Conservation (phyloP, 1,140 invertebrate species). For the Dinothrombium tinctorium region DNA sequence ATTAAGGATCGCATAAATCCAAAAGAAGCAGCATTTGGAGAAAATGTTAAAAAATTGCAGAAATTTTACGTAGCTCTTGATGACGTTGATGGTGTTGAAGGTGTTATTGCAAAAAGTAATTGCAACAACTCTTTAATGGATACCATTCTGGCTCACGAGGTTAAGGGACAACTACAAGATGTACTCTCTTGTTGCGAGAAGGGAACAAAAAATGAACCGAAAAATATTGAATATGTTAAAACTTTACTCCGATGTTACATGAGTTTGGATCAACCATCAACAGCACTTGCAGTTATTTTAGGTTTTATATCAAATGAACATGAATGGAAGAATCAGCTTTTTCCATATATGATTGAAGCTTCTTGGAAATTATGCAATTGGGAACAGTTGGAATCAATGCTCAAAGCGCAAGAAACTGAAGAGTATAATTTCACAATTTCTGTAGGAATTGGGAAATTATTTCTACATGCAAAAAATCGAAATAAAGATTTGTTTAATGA, state of each 20-base stretch:
- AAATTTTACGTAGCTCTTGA: slow-evolving; percentile 30
- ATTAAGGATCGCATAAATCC: not conserved
- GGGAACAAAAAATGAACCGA: slow-evolving; percentile 20
- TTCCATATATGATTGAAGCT: slow-evolving; percentile 40
- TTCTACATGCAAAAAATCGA: not conserved
- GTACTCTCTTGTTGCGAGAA: slow-evolving; percentile 31
- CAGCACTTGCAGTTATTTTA: slow-evolving; percentile 21
- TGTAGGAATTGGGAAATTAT: not conserved
- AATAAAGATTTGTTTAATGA: slow-evolving; percentile 17
- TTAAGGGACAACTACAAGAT: slow-evolving; percentile 27
- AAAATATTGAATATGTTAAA: slow-evolving; percentile 21
- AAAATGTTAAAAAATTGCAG: slow-evolving; percentile 18
- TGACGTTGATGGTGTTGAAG: slow-evolving; percentile 32
- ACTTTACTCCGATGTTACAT: slow-evolving; percentile 27
- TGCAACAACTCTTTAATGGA: slow-evolving; percentile 24
- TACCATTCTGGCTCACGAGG: slow-evolving; percentile 27
- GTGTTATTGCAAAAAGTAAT: slow-evolving; percentile 25
- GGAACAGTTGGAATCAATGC: slow-evolving; percentile 34
- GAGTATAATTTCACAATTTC: not conserved
- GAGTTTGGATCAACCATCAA: slow-evolving; percentile 26
- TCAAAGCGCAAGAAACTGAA: not conserved
- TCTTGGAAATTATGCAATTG: slow-evolving; percentile 65
- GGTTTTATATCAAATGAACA: slow-evolving; percentile 13
- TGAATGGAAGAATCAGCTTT: slow-evolving; percentile 21
- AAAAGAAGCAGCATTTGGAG: slow-evolving; percentile 1